A percentile compares a stretch with the other conserved stretches of the same genome.
Conservation (phyloP, 2,113 vertebrate species). For the Meriones unguiculatus region DNA sequence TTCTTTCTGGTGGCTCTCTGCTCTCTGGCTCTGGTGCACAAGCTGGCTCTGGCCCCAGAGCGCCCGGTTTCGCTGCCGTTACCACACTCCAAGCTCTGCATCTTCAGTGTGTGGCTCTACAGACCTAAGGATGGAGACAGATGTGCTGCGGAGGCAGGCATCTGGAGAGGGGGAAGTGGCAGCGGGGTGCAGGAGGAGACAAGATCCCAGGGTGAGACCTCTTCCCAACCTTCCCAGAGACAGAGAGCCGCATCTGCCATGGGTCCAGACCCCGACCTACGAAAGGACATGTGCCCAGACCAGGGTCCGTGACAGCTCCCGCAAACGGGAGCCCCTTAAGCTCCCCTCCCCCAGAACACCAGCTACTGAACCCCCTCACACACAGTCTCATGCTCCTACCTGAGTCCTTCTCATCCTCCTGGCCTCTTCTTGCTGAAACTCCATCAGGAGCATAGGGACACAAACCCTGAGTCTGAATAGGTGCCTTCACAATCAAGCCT, state of each 20-base stretch:
- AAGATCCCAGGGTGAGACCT: background rate
- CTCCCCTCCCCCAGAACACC: no score
- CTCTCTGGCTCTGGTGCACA: background rate
- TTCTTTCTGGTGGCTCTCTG: background rate
- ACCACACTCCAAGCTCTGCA: background rate
- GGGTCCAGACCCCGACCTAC: background rate
- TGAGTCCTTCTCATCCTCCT: background rate
- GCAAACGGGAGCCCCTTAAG: background rate
- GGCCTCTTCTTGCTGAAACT: no score
- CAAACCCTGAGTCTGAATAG: no score
- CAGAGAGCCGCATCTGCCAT: no score
- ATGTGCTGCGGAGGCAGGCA: background rate
- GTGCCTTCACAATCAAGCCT: no score
- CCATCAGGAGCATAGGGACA: no score
- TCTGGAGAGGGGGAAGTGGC: background rate
- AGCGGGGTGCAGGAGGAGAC: background rate
- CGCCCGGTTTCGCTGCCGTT: no score
- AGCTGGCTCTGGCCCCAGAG: background rate
- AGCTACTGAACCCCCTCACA: background rate
- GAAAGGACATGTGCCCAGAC: background rate
- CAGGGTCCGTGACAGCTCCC: background rate
- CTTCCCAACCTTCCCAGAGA: background rate
- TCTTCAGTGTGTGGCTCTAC: background rate
- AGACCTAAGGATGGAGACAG: background rate
- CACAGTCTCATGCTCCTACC: background rate